Percentiles rank a stretch among this genome's conserved stretches.
Conservation (phyloP, 2,888 invertebrate species). For the Brachynemurus nebulosus region DNA sequence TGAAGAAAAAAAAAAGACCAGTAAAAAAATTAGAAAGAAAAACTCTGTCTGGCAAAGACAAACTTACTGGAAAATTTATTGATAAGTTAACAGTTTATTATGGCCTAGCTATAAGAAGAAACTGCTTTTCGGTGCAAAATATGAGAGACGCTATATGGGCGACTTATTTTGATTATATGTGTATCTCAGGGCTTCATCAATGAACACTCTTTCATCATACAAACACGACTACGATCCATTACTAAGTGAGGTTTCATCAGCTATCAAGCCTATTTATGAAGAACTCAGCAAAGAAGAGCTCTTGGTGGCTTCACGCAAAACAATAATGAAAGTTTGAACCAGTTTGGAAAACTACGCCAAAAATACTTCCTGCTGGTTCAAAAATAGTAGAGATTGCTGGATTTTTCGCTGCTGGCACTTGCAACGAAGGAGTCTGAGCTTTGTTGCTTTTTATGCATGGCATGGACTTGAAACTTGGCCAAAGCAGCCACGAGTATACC, state of each 20-base stretch:
- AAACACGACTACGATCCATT: constrained; percentile 18
- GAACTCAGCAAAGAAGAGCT: constrained; percentile 23
- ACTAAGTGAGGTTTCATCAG: constrained; percentile 14
- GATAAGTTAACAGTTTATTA: constrained; percentile 21
- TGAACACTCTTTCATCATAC: constrained; percentile 10
- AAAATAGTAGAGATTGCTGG: constrained; percentile 14
- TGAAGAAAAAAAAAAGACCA: no score
- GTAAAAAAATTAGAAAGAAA: no score
- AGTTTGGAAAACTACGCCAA: constrained; percentile 22
- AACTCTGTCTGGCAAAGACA: constrained; percentile 19
- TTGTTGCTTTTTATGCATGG: constrained; percentile 4
- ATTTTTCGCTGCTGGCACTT: not conserved
- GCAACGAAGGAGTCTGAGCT: not conserved
- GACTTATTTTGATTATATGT: constrained; percentile 11
- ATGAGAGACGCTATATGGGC: constrained; percentile 17
- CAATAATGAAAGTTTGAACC: constrained; percentile 19
- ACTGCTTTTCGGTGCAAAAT: no score
- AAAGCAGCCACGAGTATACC: constrained; percentile 12
- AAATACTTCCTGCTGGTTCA: constrained; percentile 9
- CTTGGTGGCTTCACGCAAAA: constrained; percentile 24
- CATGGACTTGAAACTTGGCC: constrained; percentile 10
- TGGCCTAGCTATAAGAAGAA: constrained; percentile 19
- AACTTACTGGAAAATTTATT: constrained; percentile 17
- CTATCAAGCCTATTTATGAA: constrained; percentile 22
- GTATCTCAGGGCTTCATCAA: constrained; percentile 11